Evolutionary conservation across 1,140 invertebrate species (phyloP), one percentile per base, ranked within the genome.

Genomic region (Atta texana): DNA sequence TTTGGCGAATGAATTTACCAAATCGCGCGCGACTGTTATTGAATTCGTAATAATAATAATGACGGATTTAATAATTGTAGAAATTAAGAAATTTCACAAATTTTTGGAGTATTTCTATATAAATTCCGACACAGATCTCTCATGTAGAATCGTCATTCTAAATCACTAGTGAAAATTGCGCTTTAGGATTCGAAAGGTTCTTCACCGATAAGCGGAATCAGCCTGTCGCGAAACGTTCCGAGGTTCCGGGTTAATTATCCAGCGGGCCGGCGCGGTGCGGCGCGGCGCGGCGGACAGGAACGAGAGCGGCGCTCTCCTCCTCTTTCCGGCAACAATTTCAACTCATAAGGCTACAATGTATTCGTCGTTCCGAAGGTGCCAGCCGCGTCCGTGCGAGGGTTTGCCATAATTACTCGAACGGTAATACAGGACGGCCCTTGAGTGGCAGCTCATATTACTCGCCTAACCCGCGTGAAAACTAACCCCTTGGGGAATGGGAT

Each of bases 361-460:
- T 90, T 63, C 85, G 85, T 75, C 81, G 90, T 68, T 85, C 63
- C 78, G 80, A 86, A 82, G 85, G 82, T 63, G 64, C 61, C 51
- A 82, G 68, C 49, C 75, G 74, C 31, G 88, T 81, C 71, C 72
- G 82, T 88, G 88, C 53, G 87, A 89, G 87, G 81, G 72, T 90
- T 92, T 87, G 91, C 88, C 92, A 93, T 94, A 94, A 94, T 94
- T 94, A 94, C 93, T 94, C 90, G 91, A 90, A 89, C 92, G 92
- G 92, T 94, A 94, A 93, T 94, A 93, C 92, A 92, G 93, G 92
- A 92, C 91, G 91, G 90, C 91, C 89, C 91, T 94, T 94, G 94
- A 94, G 93, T 94, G 94, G 93, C 94, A 94, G 94, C 92, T 94
- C 93, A 94, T 94, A 94, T 94, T 94, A 94, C 93, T 92, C 91